Conservation (phyloP, 2,113 vertebrate species). For the Amphiprion ocellaris region DNA sequence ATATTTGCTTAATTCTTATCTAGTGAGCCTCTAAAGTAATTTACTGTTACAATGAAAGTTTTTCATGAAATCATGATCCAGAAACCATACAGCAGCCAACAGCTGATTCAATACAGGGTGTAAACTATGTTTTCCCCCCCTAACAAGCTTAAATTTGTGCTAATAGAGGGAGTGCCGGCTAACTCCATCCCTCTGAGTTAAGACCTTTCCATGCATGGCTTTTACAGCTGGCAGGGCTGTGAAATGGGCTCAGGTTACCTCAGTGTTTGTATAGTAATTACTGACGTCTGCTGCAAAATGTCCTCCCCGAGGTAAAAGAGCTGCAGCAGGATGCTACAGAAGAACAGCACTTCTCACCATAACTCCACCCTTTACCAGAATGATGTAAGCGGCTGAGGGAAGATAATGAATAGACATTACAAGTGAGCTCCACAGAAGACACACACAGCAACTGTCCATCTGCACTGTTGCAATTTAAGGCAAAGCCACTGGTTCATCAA, state of each 20-base stretch:
- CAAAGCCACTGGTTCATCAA: background rate
- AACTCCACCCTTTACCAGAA: background rate
- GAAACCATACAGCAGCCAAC: no score
- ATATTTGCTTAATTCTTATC: no score
- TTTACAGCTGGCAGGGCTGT: slow-evolving; percentile 2
- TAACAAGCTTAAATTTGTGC: background rate
- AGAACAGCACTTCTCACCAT: background rate
- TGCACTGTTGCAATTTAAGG: no score
- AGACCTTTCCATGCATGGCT: background rate
- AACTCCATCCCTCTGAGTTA: background rate
- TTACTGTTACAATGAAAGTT: no score
- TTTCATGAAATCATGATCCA: no score
- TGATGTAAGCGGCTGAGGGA: background rate
- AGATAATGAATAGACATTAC: background rate
- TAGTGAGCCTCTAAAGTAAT: no score
- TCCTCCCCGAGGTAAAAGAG: background rate
- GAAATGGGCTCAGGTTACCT: background rate
- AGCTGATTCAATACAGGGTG: no score
- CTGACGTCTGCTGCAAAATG: background rate
- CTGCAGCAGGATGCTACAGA: background rate
- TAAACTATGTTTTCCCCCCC: background rate
- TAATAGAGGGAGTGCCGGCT: background rate
- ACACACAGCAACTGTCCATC: no score
- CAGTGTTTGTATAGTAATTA: slow-evolving; percentile 8
- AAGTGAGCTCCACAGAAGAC: no score